Evolutionary conservation across 1,140 invertebrate species (phyloP).

Genomic region (Zaprionus gabonicus): DNA sequence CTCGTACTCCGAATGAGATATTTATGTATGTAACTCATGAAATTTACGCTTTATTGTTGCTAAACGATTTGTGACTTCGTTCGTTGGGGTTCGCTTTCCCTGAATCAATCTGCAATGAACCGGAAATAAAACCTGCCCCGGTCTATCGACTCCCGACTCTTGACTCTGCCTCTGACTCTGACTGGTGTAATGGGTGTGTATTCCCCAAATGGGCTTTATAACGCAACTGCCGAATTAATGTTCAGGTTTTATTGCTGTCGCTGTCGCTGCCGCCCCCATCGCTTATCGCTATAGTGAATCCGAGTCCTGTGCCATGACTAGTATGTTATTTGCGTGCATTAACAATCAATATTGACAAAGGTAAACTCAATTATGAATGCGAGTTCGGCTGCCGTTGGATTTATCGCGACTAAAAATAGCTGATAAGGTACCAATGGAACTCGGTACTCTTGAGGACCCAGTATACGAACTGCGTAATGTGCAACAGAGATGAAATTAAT

Average conservation of each 20-base stretch:
- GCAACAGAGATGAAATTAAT: background rate
- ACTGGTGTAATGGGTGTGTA: slow-evolving; percentile 19
- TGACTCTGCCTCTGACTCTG: background rate
- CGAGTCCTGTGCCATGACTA: slow-evolving; percentile 9
- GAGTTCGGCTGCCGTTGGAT: slow-evolving; percentile 7
- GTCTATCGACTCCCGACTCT: slow-evolving; percentile 2
- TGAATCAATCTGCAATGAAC: slow-evolving; percentile 42
- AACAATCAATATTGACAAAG: slow-evolving; percentile 69
- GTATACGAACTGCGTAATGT: background rate
- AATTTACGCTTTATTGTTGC: slow-evolving; percentile 16
- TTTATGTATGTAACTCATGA: slow-evolving; percentile 29
- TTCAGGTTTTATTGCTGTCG: slow-evolving; percentile 32
- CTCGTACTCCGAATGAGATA: slow-evolving; percentile 2
- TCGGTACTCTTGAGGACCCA: background rate
- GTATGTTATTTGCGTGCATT: slow-evolving; percentile 66
- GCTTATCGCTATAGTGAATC: slow-evolving; percentile 44
- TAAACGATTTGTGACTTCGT: slow-evolving; percentile 17
- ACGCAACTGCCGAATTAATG: slow-evolving; percentile 41
- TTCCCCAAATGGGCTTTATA: slow-evolving; percentile 36
- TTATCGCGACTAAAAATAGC: background rate
- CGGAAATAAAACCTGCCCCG: slow-evolving; percentile 27
- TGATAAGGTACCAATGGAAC: background rate
- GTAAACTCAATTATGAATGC: slow-evolving; percentile 41
- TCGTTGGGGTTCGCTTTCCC: slow-evolving; percentile 16
- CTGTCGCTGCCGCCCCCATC: slow-evolving; percentile 5